Percentiles rank a stretch among this genome's conserved stretches.
Evolutionary conservation across 2,113 vertebrate species (phyloP).

Genomic region (Carassius auratus): DNA sequence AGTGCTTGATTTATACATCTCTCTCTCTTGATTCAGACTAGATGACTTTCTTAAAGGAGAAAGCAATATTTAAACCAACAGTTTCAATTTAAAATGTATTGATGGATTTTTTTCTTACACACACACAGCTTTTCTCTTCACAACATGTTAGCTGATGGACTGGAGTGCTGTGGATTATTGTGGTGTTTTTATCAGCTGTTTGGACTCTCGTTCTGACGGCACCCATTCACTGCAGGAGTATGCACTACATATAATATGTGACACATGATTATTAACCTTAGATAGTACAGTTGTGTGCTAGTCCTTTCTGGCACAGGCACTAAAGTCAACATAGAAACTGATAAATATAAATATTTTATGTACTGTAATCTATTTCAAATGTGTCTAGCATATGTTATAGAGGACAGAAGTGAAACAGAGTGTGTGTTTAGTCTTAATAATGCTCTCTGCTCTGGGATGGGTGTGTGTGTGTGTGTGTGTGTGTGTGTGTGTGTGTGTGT

Average conservation of each 20-base stretch:
- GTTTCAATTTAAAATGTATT: neutral
- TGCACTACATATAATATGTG: neutral
- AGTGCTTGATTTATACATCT: neutral
- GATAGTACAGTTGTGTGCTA: neutral
- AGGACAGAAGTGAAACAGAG: neutral
- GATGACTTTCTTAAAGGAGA: neutral
- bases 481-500: no score
- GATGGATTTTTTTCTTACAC: neutral
- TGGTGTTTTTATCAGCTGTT: no score
- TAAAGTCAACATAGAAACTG: neutral
- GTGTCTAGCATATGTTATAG: neutral
- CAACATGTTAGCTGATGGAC: neutral
- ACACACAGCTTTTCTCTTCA: neutral
- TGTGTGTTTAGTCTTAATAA: slow-evolving; percentile 5
- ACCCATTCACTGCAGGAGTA: neutral
- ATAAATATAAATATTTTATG: neutral
- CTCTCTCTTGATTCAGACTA: neutral
- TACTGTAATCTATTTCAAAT: neutral
- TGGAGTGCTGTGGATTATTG: no score
- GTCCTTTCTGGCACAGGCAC: neutral
- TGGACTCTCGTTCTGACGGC: neutral
- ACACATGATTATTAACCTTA: neutral
- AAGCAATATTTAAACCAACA: neutral
- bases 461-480: no score
- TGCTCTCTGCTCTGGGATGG: no score